Evolutionary conservation across 2,797 vertebrate genomes (phyloP).

Genomic region (Eidolon dupreanum): DNA sequence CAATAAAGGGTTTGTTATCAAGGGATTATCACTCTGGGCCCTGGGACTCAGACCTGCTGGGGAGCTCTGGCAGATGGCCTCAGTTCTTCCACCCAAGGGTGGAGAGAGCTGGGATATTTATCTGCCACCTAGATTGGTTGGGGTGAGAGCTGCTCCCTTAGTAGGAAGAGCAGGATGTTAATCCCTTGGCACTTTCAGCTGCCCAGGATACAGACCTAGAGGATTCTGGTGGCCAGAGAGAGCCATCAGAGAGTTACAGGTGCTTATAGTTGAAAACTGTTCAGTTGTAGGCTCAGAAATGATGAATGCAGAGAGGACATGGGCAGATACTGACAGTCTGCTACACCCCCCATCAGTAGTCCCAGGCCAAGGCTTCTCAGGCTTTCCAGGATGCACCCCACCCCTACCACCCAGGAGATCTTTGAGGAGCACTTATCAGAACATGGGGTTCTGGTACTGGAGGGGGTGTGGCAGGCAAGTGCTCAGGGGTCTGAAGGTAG

Average conservation of each 20-base stretch:
- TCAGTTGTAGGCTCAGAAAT: background rate
- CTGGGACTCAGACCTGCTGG: background rate
- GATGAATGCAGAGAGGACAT: fast-evolving
- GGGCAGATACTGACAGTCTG: background rate
- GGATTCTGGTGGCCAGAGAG: background rate
- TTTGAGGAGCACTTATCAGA: background rate
- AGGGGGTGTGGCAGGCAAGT: background rate
- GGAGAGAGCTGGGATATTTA: background rate
- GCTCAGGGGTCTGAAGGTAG: background rate
- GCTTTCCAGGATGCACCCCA: background rate
- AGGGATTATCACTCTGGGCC: background rate
- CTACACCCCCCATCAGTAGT: background rate
- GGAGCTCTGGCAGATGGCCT: too few relatives aligned
- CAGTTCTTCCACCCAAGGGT: background rate
- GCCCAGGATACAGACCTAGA: background rate
- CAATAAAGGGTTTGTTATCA: background rate
- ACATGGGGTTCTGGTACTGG: background rate
- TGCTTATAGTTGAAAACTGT: background rate
- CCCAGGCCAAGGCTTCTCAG: background rate
- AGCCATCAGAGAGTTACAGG: background rate
- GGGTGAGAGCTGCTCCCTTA: background rate
- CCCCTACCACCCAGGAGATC: background rate
- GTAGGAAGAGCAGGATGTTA: background rate
- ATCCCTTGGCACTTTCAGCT: background rate
- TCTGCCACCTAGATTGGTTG: background rate